A percentile compares a stretch with the other conserved stretches of the same genome.
Conservation (phyloP, 2,888 invertebrate genomes). For the Acanthacorydalis orientalis region DNA sequence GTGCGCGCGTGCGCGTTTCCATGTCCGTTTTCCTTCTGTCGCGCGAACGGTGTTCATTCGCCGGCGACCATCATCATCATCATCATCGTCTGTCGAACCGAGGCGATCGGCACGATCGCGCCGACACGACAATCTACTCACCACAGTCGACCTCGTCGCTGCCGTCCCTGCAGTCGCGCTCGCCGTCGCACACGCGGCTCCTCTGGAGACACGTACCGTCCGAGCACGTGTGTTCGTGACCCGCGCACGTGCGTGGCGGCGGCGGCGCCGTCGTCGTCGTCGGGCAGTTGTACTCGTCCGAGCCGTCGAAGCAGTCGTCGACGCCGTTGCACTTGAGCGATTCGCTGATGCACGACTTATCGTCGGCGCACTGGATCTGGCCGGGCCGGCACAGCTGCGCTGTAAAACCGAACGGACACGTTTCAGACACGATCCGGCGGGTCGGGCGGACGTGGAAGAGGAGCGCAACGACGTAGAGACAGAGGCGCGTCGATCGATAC, state of each 20-base stretch:
- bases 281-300: conserved; percentile 37
- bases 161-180: conserved; percentile 35
- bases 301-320: conserved; percentile 38
- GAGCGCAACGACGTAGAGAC: too few relatives aligned
- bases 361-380: conserved; percentile 47
- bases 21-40: too few relatives aligned
- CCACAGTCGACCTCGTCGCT: conserved; percentile 50
- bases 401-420: conserved; percentile 5
- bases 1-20: too few relatives aligned
- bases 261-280: conserved; percentile 7
- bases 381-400: conserved; percentile 37
- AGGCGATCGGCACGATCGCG: too few relatives aligned
- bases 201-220: conserved; percentile 40
- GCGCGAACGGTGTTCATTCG: too few relatives aligned
- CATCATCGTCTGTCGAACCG: too few relatives aligned
- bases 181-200: conserved; percentile 32
- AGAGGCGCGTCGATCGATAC: too few relatives aligned
- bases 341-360: conserved; percentile 33
- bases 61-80: too few relatives aligned
- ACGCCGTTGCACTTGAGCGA: conserved; percentile 38
- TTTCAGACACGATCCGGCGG: too few relatives aligned
- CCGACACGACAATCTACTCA: conserved; percentile 16
- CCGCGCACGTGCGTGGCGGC: conserved; percentile 24
- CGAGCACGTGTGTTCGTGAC: conserved; percentile 39
- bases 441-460: too few relatives aligned